Evolutionary conservation across 2,113 vertebrate genomes (phyloP).

Genomic region (Oreochromis aureus): DNA sequence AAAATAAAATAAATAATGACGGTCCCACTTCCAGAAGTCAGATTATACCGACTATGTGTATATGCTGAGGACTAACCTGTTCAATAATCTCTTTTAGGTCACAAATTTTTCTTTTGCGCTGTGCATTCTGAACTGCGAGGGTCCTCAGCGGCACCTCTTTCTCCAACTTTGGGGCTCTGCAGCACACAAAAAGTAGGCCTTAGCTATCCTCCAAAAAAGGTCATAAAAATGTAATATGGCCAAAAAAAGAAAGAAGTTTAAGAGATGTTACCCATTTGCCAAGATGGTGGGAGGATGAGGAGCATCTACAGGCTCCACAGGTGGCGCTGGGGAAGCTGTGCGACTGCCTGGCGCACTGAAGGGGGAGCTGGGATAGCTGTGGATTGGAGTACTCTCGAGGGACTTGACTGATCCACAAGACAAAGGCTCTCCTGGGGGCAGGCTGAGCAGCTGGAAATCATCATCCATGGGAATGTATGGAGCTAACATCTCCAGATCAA

Average conservation of each 20-base stretch:
- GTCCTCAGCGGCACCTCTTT: slow-evolving; percentile 81
- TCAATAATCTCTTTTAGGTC: slow-evolving; percentile 75
- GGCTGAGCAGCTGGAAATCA: slow-evolving; percentile 89
- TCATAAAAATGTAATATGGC: background rate
- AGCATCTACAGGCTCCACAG: background rate
- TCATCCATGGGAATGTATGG: slow-evolving; percentile 99
- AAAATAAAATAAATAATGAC: background rate
- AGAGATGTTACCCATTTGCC: slow-evolving; percentile 38
- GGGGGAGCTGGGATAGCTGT: slow-evolving; percentile 68
- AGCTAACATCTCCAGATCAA: slow-evolving; percentile 96
- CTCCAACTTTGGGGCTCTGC: slow-evolving; percentile 76
- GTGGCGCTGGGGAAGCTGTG: slow-evolving; percentile 73
- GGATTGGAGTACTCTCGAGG: slow-evolving; percentile 68
- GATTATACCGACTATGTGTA: background rate
- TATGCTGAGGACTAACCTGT: slow-evolving; percentile 74
- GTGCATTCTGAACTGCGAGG: slow-evolving; percentile 81
- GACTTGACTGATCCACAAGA: slow-evolving; percentile 60
- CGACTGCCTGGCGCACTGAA: slow-evolving; percentile 65
- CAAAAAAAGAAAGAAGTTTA: background rate
- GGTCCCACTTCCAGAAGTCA: background rate
- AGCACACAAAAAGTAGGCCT: background rate
- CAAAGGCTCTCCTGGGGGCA: slow-evolving; percentile 76
- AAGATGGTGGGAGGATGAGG: background rate
- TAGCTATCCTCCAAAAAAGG: background rate
- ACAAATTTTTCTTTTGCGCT: slow-evolving; percentile 91